phyloP scores from a whole-genome alignment of 2,113 vertebrate genomes.

The Panurus biarmicus region DNA sequence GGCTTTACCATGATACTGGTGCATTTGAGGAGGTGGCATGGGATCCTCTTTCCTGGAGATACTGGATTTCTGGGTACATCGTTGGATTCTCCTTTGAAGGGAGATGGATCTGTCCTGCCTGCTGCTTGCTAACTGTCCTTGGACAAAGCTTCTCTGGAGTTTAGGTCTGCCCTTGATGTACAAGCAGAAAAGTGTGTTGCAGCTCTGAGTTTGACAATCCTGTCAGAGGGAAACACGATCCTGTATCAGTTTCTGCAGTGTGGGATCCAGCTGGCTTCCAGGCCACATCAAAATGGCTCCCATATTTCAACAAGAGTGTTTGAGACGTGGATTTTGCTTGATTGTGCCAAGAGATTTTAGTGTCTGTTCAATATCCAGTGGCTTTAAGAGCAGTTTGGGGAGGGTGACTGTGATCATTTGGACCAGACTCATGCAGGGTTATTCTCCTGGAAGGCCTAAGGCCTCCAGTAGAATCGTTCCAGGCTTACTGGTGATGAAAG shows the following conservation, averaged over 20 bases:
- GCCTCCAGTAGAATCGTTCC: not conserved
- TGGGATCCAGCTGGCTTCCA: not conserved
- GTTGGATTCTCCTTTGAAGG: not conserved
- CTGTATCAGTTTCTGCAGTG: fast-evolving
- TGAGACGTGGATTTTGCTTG: not conserved
- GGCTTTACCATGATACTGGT: not conserved
- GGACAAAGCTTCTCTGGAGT: not conserved
- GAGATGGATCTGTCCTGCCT: not conserved
- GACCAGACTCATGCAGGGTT: not conserved
- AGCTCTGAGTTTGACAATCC: not conserved
- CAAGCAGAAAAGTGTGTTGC: not conserved
- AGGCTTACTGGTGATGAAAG: not conserved
- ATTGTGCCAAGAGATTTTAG: not conserved
- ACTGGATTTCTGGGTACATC: not conserved
- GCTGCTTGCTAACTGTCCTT: not conserved
- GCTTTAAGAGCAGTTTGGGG: not conserved
- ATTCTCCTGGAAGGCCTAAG: not conserved
- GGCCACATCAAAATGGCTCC: not conserved
- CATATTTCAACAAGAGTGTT: not conserved
- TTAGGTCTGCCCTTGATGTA: not conserved
- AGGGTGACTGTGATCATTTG: not conserved
- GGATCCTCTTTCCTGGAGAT: not conserved
- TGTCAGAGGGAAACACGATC: not conserved
- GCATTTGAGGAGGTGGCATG: not conserved
- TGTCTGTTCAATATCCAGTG: not conserved